Evolutionary conservation across 2,797 vertebrate species (phyloP), one percentile per base, ranked within the genome.

Genomic region (Parotocinclus haroldoi): DNA sequence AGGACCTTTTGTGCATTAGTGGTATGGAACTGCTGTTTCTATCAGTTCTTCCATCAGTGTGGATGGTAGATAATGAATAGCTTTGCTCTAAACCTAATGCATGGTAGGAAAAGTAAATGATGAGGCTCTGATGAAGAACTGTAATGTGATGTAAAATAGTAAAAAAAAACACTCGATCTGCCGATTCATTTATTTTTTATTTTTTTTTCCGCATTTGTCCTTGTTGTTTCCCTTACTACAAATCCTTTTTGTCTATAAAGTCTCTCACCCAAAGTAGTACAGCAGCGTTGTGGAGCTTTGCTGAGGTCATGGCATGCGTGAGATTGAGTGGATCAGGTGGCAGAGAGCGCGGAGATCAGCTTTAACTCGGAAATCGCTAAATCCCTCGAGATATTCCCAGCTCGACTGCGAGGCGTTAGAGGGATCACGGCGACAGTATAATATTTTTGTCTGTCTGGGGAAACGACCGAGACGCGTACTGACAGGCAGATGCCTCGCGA

Each of bases 311-410:
- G 65, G 66, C 68, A 57, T 51, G 59, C 45, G 27, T 42, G 40
- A 42, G 40, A 42, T 3, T 11, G 8, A 42, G 40, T 42, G 40
- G 40, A 42, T 42, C 40, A 42, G 52, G 63, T 66, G 42, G 63
- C 66, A 63, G 62, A 36, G 71, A 69, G 76, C 80, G 74, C 76
- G 74, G 74, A 72, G 79, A 87, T 90, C 82, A 80, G 82, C 82
- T 85, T 83, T 74, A 79, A 87, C 80, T 81, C 58, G 55, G 79
- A 79, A 84, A 85, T 88, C 76, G 74, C 83, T 83, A 91, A 92
- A 92, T 90, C 89, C 90, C 61, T 89, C 87, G 89, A 91, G 88
- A 89, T 90, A 89, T 88, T 87, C 88, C 84, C 76, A 46, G 82
- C 85, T 89, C 81, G 80, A 90, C 90, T 88, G 89, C 86, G 81